These are phyloP conservation scores for Hypena proboscidalis DNA, from an alignment of 2,888 invertebrate species.

Conservation along the genomic window DNA sequence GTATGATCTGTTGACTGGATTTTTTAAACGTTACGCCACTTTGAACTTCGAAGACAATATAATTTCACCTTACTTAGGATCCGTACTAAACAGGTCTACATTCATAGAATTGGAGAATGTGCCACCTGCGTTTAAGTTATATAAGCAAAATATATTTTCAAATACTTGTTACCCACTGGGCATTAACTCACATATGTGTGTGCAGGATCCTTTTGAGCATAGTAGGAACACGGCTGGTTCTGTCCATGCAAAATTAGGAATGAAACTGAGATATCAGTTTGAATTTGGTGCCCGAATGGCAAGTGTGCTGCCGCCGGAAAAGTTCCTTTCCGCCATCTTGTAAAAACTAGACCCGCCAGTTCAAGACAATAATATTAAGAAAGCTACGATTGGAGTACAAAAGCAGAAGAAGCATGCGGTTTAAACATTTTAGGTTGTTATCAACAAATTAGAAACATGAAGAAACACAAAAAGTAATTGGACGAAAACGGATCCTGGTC, in stretches of 20 bases:
- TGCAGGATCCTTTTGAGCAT: slow-evolving; percentile 88
- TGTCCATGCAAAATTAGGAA: slow-evolving; percentile 47
- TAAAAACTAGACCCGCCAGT: too few species aligned
- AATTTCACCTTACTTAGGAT: slow-evolving; percentile 86
- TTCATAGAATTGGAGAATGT: slow-evolving; percentile 55
- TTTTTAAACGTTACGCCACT: slow-evolving; percentile 86
- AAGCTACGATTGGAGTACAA: too few species aligned
- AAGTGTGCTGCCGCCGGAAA: slow-evolving; percentile 28
- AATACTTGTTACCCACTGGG: slow-evolving; percentile 52
- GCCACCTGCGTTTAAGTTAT: slow-evolving; percentile 62
- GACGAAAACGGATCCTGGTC: too few species aligned
- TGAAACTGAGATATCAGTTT: slow-evolving; percentile 39
- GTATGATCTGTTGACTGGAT: slow-evolving; percentile 84
- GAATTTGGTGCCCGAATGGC: slow-evolving; percentile 45
- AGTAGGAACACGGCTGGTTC: slow-evolving; percentile 73
- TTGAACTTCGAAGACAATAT: slow-evolving; percentile 84
- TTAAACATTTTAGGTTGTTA: too few species aligned
- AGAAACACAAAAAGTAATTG: too few species aligned
- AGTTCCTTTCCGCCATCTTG: slow-evolving; percentile 44
- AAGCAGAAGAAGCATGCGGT: too few species aligned
- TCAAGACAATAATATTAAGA: too few species aligned
- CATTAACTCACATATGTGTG: slow-evolving; percentile 68
- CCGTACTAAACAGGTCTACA: slow-evolving; percentile 59
- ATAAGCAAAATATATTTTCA: slow-evolving; percentile 56
- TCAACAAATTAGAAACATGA: too few species aligned